Evolutionary conservation across 2,888 invertebrate species (phyloP), one percentile per base, ranked within the genome.

Genomic region (Blastobasis lacticolella): DNA sequence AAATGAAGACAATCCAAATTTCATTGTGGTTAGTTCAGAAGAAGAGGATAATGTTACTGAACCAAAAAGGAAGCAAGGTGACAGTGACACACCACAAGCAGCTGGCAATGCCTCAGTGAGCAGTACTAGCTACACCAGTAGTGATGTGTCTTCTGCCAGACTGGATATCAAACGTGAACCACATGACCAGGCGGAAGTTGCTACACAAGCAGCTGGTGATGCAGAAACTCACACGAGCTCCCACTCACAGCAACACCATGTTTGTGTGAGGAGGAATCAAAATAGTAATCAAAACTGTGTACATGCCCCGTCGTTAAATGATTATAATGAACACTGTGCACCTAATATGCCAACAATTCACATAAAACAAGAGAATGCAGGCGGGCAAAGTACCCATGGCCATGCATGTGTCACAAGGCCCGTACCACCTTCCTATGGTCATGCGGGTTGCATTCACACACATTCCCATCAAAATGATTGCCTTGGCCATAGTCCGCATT

Each of bases 11-110:
- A 66, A 70, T 60, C 58, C 75, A 48, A 79, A 77, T 71, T 69
- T 77, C 51, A 88, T 89, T 63, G 88, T 87, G 71, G 78, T 89
- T 3, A 88, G 88, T 63, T 89, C 89, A 59, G 89, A 89, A 50
- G 89, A 89, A 50, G 89, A 89, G 61, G 88, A 89, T 42, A 75
- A 79, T 67, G 62, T 63, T 36, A 59, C 70, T 38, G 57, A 60
- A 37, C 77, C 78, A n/a, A 74, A 73, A 57, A 83, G 78, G 56
- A 76, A 73, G 51, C 76, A 66, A 53, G 68, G 71, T 64, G 75
- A 77, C 38, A 75, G 60, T 63, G 70, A 66, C 55, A 62, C 60
- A 48, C 67, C 61, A 47, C 57, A 56, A 51, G 53, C 46, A 52
- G 40, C 43, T 49, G 53, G 37, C 50, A 58, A 61, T 43, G 50